Conservation (phyloP, 1,140 invertebrate species). For the Drosophila teissieri region DNA sequence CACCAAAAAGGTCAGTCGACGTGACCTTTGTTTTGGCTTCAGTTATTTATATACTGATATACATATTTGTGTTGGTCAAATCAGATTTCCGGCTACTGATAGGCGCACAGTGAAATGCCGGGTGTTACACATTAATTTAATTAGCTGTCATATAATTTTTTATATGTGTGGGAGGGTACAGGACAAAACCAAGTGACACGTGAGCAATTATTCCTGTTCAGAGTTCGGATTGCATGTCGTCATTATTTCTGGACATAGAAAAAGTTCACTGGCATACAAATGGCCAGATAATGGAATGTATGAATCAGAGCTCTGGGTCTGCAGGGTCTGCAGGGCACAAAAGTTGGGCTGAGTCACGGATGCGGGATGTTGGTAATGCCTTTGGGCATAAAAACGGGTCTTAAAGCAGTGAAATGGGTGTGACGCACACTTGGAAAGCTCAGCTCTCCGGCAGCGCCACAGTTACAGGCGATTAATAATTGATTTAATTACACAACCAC, state of each 20-base stretch:
- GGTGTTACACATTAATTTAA: slow-evolving; percentile 71
- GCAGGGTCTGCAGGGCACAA: slow-evolving; percentile 28
- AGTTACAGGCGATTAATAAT: slow-evolving; percentile 41
- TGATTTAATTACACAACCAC: slow-evolving; percentile 56
- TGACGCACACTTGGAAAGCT: slow-evolving; percentile 47
- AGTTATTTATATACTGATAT: background rate
- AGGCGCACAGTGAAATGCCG: slow-evolving; percentile 56
- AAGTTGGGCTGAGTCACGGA: slow-evolving; percentile 53
- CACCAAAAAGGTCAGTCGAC: no score
- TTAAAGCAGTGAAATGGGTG: slow-evolving; percentile 33
- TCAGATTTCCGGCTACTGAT: slow-evolving; percentile 18
- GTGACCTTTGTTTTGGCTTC: background rate
- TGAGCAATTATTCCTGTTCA: slow-evolving; percentile 68
- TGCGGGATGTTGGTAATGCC: slow-evolving; percentile 43
- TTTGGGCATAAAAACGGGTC: slow-evolving; percentile 51
- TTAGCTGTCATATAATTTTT: slow-evolving; percentile 54
- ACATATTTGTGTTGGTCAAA: slow-evolving; percentile 8
- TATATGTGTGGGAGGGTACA: background rate
- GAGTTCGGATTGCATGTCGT: slow-evolving; percentile 62
- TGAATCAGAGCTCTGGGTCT: slow-evolving; percentile 58
- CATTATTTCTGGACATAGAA: slow-evolving; percentile 64
- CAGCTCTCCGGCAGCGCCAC: background rate
- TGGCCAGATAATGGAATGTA: slow-evolving; percentile 27
- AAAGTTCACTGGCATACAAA: slow-evolving; percentile 33
- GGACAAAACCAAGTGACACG: slow-evolving; percentile 47